Conservation (phyloP, 2,113 vertebrate genomes). For the Gasterosteus nipponicus region DNA sequence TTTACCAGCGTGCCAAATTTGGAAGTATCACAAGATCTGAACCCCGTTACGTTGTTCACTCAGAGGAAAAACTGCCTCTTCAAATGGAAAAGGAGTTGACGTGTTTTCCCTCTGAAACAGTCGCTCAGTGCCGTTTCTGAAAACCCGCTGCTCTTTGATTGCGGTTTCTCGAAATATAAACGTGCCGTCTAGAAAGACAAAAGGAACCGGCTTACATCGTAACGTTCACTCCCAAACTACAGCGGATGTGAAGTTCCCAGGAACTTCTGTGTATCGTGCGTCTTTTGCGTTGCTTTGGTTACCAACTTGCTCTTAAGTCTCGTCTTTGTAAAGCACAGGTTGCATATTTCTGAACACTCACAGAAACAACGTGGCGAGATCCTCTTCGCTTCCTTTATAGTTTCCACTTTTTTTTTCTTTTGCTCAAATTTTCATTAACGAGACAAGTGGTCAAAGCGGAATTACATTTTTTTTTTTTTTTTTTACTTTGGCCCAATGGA, state of each 20-base stretch:
- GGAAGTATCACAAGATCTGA: neutral
- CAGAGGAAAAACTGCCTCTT: neutral
- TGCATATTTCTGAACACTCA: constrained; percentile 1
- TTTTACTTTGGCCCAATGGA: neutral
- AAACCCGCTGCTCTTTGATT: neutral
- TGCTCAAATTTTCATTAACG: neutral
- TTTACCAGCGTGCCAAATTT: constrained; percentile 43
- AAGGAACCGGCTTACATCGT: constrained; percentile 2
- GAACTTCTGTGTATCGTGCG: neutral
- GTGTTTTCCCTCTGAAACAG: neutral
- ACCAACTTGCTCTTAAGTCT: neutral
- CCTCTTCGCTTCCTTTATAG: neutral
- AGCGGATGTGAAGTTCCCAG: neutral
- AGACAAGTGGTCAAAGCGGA: neutral
- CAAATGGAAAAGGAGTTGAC: neutral
- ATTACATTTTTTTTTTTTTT: neutral
- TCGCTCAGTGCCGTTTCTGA: constrained; percentile 42
- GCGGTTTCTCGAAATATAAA: neutral
- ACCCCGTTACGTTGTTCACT: constrained; percentile 20
- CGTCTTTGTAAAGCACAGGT: neutral
- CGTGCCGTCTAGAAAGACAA: neutral
- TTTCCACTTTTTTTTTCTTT: neutral
- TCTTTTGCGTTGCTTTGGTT: neutral
- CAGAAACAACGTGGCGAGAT: neutral
- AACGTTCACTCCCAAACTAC: neutral